Evolutionary conservation across 2,888 invertebrate species (phyloP).

Genomic region (Cataglyphis rosenhaueri): DNA sequence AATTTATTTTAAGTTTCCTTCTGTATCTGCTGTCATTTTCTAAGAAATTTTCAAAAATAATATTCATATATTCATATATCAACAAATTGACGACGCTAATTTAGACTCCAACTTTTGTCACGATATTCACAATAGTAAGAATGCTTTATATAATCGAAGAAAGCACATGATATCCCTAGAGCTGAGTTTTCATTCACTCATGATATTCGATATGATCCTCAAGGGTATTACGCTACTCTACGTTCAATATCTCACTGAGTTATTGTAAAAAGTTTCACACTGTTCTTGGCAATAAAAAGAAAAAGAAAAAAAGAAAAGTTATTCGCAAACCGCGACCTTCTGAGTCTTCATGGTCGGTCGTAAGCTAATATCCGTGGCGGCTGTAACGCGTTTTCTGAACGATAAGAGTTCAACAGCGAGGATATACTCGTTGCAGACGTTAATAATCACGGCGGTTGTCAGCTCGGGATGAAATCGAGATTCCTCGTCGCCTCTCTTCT

Average conservation of each 20-base stretch:
- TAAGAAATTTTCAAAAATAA: background rate
- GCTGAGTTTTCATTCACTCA: background rate
- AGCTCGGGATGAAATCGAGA: background rate
- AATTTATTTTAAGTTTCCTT: background rate
- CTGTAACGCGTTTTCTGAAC: constrained; percentile 37
- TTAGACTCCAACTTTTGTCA: background rate
- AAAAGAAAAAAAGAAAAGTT: constrained; percentile 8
- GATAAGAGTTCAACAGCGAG: constrained; percentile 39
- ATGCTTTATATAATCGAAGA: background rate
- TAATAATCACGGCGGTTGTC: constrained; percentile 29
- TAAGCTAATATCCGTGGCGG: constrained; percentile 58
- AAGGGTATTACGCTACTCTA: constrained; percentile 11
- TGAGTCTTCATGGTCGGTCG: constrained; percentile 26
- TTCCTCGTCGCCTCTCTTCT: background rate
- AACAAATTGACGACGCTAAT: background rate
- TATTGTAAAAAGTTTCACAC: background rate
- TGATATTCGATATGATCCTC: constrained; percentile 20
- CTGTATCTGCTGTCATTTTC: background rate
- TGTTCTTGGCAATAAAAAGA: constrained; percentile 27
- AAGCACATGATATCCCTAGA: background rate
- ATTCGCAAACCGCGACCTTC: constrained; percentile 44
- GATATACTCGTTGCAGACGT: background rate
- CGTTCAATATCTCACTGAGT: constrained; percentile 23
- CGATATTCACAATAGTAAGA: background rate
- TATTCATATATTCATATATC: background rate